phyloP scores from a whole-genome alignment of 1,140 invertebrate genomes.

The Drosophila rhopaloa region DNA sequence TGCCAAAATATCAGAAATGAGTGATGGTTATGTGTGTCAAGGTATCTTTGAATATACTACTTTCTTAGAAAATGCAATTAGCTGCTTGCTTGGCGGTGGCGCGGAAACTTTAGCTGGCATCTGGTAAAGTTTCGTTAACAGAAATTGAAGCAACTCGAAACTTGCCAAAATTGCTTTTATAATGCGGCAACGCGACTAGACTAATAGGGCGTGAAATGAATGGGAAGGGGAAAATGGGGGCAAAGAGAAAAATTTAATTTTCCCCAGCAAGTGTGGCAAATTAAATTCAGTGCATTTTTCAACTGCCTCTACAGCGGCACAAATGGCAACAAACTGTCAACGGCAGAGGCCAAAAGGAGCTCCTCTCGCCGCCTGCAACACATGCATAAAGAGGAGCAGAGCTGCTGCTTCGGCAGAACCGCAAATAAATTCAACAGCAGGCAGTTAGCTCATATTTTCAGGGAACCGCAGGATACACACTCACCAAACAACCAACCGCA shows the following conservation, averaged over 20 bases:
- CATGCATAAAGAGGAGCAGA: conserved; percentile 34
- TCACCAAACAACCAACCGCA: conserved; percentile 8
- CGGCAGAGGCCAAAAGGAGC: conserved; percentile 48
- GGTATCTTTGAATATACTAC: not conserved
- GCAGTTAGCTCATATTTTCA: conserved; percentile 64
- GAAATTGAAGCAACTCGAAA: conserved; percentile 74
- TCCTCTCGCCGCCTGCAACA: conserved; percentile 3
- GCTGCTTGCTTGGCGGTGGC: conserved; percentile 13
- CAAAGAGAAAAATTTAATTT: conserved; percentile 38
- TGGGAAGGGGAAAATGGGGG: not conserved
- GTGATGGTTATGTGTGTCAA: conserved; percentile 1
- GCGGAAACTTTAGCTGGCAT: conserved; percentile 34
- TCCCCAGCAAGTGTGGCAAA: conserved; percentile 39
- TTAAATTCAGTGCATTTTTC: conserved; percentile 70
- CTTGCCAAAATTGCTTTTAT: conserved; percentile 76
- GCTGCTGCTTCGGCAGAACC: conserved; percentile 39
- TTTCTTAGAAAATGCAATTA: conserved; percentile 31
- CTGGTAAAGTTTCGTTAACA: conserved; percentile 62
- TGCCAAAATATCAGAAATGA: not conserved
- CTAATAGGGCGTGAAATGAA: conserved; percentile 57
- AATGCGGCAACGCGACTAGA: conserved; percentile 53
- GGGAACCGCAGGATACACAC: conserved; percentile 32
- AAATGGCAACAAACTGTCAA: conserved; percentile 64
- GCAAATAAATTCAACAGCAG: conserved; percentile 74
- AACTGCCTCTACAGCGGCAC: conserved; percentile 33